Evolutionary conservation across 2,797 vertebrate species (phyloP).

Genomic region (Danionella dracula): DNA sequence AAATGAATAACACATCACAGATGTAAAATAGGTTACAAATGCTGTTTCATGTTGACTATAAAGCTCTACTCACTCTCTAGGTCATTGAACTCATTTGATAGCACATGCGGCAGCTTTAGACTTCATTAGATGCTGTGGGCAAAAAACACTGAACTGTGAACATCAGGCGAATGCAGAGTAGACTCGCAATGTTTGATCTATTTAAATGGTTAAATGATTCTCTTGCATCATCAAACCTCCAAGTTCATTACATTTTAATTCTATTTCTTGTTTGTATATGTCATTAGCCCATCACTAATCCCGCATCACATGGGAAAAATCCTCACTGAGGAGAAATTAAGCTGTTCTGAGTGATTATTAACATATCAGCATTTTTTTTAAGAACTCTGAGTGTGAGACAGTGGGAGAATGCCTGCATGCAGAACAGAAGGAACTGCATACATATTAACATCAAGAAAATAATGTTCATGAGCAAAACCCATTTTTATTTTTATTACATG

Average conservation of each 20-base stretch:
- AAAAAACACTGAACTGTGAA: neutral
- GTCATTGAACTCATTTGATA: slow-evolving; percentile 7
- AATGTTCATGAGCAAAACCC: too few relatives aligned
- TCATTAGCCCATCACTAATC: neutral
- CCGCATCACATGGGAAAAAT: slow-evolving; percentile 3
- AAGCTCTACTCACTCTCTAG: neutral
- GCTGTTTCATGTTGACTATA: slow-evolving; percentile 1
- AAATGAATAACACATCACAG: neutral
- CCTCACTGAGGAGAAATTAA: neutral
- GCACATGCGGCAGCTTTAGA: neutral
- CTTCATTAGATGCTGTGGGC: neutral
- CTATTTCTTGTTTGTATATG: neutral
- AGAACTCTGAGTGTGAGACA: neutral
- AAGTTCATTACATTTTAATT: slow-evolving; percentile 3
- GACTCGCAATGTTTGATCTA: neutral
- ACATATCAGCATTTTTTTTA: neutral
- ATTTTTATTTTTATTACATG: too few relatives aligned
- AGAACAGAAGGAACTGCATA: too few relatives aligned
- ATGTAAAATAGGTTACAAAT: neutral
- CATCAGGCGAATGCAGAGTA: neutral
- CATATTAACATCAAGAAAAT: too few relatives aligned
- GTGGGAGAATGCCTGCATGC: too few relatives aligned
- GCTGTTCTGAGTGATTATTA: neutral
- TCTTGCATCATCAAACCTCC: slow-evolving; percentile 2
- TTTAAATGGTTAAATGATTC: neutral